Conservation (phyloP, 2,797 vertebrate genomes). For the Leptodactylus fallax region DNA sequence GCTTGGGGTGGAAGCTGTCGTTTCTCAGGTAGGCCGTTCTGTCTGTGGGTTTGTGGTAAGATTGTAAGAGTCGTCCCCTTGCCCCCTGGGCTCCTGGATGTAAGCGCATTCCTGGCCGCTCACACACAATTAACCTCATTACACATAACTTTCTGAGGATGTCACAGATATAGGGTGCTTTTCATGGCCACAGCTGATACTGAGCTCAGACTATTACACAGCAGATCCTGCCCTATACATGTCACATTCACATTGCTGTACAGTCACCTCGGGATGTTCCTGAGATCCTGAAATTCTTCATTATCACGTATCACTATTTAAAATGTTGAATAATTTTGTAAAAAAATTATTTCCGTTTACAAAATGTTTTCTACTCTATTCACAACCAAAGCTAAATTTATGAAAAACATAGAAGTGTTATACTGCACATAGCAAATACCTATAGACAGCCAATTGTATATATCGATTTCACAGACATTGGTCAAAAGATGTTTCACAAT, state of each 20-base stretch:
- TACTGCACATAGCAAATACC: no score
- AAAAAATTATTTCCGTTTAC: no score
- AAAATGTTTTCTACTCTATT: no score
- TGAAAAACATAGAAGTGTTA: no score
- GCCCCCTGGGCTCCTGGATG: constrained; percentile 23
- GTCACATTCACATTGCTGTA: neutral
- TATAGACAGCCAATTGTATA: no score
- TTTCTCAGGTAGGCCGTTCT: no score
- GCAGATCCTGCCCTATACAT: neutral
- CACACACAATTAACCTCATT: constrained; percentile 45
- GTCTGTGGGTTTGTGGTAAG: no score
- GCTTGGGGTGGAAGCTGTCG: no score
- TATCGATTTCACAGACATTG: no score
- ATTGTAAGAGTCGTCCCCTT: neutral
- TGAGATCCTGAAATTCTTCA: neutral
- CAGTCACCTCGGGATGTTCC: neutral
- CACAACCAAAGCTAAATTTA: no score
- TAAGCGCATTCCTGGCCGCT: constrained; percentile 33
- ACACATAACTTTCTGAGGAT: neutral
- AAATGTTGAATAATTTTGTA: no score
- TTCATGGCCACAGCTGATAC: neutral
- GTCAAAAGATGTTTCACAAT: no score
- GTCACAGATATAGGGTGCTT: neutral
- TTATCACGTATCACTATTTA: neutral
- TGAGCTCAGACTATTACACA: neutral